Conservation (phyloP, 2,113 vertebrate genomes). For the Dromaius novaehollandiae region DNA sequence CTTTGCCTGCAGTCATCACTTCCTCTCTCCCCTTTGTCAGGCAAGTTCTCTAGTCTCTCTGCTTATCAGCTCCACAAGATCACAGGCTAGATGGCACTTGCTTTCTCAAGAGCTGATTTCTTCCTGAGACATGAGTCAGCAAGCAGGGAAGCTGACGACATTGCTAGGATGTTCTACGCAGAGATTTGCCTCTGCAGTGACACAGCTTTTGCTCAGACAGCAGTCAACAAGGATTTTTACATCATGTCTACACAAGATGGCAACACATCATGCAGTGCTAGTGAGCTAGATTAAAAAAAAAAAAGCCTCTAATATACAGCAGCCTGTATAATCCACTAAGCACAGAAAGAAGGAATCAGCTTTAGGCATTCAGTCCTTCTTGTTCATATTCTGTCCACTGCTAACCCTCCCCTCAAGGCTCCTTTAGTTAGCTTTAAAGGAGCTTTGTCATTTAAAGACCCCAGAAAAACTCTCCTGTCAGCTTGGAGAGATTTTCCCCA, state of each 20-base stretch:
- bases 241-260: constrained; percentile 53
- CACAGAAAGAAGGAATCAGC: not conserved
- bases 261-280: constrained; percentile 16
- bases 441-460: not conserved
- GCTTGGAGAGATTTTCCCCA: not conserved
- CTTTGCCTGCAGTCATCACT: not conserved
- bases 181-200: constrained; percentile 2
- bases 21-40: not conserved
- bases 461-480: accelerated
- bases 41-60: not conserved
- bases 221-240: not conserved
- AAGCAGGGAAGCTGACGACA: not conserved
- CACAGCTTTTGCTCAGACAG: not conserved
- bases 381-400: not conserved
- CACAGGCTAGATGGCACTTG: not conserved
- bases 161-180: not conserved
- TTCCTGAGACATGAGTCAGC: constrained; percentile 25
- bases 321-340: not conserved
- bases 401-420: not conserved
- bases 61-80: not conserved
- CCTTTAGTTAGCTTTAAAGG: not conserved
- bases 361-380: not conserved
- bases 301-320: not conserved
- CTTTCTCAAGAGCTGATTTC: not conserved
- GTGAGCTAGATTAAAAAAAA: not conserved